Evolutionary conservation across 2,888 invertebrate genomes (phyloP).

Genomic region (Drosophila austrosaltans): DNA sequence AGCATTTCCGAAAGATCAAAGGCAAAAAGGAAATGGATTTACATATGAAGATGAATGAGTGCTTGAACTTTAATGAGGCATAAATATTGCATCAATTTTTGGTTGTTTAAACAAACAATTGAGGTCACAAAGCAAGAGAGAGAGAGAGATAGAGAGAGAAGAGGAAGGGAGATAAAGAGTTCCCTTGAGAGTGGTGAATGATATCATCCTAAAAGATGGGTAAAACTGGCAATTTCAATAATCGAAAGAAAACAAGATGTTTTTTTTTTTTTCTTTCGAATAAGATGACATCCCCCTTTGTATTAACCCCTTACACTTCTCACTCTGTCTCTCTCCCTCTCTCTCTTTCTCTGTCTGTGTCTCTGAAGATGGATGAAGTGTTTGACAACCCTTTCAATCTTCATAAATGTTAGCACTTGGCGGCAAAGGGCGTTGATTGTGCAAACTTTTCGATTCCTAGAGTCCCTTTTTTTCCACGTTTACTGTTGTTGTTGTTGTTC

Average conservation of each 20-base stretch:
- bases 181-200: slow-evolving; percentile 44
- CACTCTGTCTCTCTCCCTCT: background rate
- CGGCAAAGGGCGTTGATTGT: slow-evolving; percentile 59
- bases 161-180: background rate
- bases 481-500: slow-evolving; percentile 4
- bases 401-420: slow-evolving; percentile 80
- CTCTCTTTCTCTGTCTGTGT: slow-evolving; percentile 8
- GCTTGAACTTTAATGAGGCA: slow-evolving; percentile 47
- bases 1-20: slow-evolving; percentile 67
- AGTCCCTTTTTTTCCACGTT: background rate
- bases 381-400: slow-evolving; percentile 83
- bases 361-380: slow-evolving; percentile 80
- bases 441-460: slow-evolving; percentile 34
- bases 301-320: too few relatives aligned
- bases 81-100: slow-evolving; percentile 50
- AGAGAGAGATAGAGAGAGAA: background rate
- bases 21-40: slow-evolving; percentile 72
- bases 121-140: slow-evolving; percentile 61
- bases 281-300: slow-evolving; percentile 44
- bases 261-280: slow-evolving; percentile 31
- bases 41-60: slow-evolving; percentile 74
- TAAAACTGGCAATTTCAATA: slow-evolving; percentile 74
- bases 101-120: slow-evolving; percentile 53
- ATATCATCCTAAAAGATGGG: slow-evolving; percentile 52
- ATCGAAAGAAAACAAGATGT: slow-evolving; percentile 81